These are phyloP conservation scores for Anorthoa munda DNA, from an alignment of 2,888 invertebrate genomes.

Conservation along the genomic window DNA sequence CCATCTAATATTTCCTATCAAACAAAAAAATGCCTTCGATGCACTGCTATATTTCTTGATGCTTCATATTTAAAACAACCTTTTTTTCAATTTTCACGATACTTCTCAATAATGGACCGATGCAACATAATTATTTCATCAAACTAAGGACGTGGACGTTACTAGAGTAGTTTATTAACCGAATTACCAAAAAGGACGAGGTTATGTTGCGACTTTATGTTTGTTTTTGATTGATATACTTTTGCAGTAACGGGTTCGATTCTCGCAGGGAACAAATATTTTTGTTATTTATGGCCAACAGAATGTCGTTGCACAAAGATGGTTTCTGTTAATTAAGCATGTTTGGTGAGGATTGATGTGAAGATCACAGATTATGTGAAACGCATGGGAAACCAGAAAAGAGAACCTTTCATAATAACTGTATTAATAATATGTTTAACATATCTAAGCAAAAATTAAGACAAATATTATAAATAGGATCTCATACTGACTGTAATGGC, in stretches of 20 bases:
- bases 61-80: not conserved
- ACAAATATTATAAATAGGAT: constrained; percentile 32
- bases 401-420: not conserved
- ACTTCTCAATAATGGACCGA: not conserved
- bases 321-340: not conserved
- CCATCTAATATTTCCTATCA: not conserved
- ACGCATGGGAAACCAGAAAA: not conserved
- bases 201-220: too few relatives aligned
- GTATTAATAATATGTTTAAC: not conserved
- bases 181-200: too few relatives aligned
- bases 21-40: constrained; percentile 11
- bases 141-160: not conserved
- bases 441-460: not conserved
- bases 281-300: not conserved
- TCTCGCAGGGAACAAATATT: not conserved
- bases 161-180: too few relatives aligned
- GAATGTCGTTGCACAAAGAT: not conserved
- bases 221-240: too few relatives aligned
- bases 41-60: constrained; percentile 25
- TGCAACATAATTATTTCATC: not conserved
- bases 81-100: not conserved
- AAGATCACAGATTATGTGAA: too few relatives aligned
- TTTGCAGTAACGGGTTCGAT: not conserved
- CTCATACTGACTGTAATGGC: constrained; percentile 24
- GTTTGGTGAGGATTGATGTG: too few relatives aligned